Conservation (phyloP, 1,140 invertebrate genomes). For the Samia ricini region DNA sequence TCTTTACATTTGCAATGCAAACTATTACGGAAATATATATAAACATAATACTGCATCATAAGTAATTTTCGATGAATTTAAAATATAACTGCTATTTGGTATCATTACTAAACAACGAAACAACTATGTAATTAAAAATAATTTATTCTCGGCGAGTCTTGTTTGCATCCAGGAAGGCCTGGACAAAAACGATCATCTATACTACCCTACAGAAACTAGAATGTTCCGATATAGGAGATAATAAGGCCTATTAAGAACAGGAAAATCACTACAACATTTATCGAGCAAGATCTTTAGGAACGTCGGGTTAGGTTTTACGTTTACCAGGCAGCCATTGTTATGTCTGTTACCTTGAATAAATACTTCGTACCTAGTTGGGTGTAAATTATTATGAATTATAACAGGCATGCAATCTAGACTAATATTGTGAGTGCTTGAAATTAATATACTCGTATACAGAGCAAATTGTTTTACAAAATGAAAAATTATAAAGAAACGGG, state of each 20-base stretch:
- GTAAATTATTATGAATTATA: constrained; percentile 2
- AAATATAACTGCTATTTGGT: too few relatives aligned
- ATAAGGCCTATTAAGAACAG: constrained; percentile 36
- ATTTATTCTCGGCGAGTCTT: background rate
- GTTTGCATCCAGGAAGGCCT: background rate
- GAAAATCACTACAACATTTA: constrained; percentile 54
- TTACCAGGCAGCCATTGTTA: constrained; percentile 45
- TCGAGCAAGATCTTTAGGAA: constrained; percentile 49
- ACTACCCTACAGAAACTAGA: background rate
- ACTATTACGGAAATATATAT: too few relatives aligned
- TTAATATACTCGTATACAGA: background rate
- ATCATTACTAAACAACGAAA: too few relatives aligned
- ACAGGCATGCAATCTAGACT: background rate
- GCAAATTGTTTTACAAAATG: too few relatives aligned
- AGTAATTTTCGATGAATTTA: too few relatives aligned
- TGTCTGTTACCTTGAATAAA: constrained; percentile 39
- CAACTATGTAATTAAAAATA: constrained; percentile 21
- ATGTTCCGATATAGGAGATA: background rate
- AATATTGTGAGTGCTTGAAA: background rate
- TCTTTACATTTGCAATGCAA: too few relatives aligned
- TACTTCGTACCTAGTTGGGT: constrained; percentile 8
- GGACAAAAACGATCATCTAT: background rate
- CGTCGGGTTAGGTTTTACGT: constrained; percentile 20
- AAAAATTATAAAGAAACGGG: too few relatives aligned
- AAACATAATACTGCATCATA: too few relatives aligned